Percentiles rank a stretch among this genome's conserved stretches.
These are phyloP conservation scores for Bubalus kerabau DNA, from an alignment of 2,113 vertebrate genomes.

Conservation along the genomic window DNA sequence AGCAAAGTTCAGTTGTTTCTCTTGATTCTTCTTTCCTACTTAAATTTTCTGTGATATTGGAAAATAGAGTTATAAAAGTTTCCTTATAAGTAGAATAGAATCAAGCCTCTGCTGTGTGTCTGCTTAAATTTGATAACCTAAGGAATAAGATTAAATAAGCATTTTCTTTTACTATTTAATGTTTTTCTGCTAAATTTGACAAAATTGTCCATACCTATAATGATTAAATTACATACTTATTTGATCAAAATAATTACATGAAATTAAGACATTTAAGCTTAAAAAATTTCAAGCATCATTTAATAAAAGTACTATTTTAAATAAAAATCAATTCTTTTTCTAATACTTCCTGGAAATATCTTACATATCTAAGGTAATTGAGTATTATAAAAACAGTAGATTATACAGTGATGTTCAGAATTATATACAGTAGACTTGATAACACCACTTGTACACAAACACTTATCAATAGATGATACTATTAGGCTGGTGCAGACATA, in stretches of 20 bases:
- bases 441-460: slow-evolving; percentile 38
- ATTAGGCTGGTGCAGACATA: background rate
- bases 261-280: slow-evolving; percentile 77
- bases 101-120: background rate
- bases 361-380: slow-evolving; percentile 74
- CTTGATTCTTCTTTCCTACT: background rate
- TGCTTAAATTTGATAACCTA: background rate
- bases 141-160: slow-evolving; percentile 70
- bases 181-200: slow-evolving; percentile 69
- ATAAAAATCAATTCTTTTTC: slow-evolving; percentile 69
- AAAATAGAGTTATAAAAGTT: background rate
- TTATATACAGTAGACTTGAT: slow-evolving; percentile 53
- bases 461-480: slow-evolving; percentile 10
- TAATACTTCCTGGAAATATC: slow-evolving; percentile 69
- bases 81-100: background rate
- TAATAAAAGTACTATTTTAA: slow-evolving; percentile 74
- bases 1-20: background rate
- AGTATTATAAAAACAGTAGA: slow-evolving; percentile 73
- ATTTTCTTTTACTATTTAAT: slow-evolving; percentile 66
- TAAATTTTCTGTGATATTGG: background rate
- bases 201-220: slow-evolving; percentile 64
- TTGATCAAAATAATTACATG: slow-evolving; percentile 77
- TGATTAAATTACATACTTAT: slow-evolving; percentile 68
- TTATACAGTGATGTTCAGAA: slow-evolving; percentile 69
- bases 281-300: slow-evolving; percentile 70